phyloP scores from a whole-genome alignment of 2,888 invertebrate genomes.

The Eustalomyia histrio region DNA sequence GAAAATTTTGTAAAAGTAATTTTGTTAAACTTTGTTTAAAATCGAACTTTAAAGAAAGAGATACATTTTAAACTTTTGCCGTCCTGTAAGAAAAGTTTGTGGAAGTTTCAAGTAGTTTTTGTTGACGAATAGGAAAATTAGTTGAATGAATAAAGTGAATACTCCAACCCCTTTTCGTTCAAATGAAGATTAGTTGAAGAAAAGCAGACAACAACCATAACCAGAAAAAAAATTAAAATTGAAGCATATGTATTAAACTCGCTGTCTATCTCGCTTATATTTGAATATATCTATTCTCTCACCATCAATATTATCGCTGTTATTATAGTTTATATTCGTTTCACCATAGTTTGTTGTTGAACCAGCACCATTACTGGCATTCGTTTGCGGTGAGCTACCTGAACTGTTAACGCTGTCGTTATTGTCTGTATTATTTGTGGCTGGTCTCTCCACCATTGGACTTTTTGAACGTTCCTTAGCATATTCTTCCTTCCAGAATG shows the following conservation, averaged over 20 bases:
- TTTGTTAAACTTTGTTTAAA: neutral
- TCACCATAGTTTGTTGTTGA: conserved; percentile 52
- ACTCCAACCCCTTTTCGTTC: neutral
- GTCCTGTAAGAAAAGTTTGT: neutral
- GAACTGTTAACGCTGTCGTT: conserved; percentile 62
- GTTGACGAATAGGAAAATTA: neutral
- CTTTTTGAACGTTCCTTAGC: conserved; percentile 80
- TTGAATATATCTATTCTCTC: conserved; percentile 39
- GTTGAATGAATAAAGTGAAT: neutral
- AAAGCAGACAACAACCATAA: conserved; percentile 59
- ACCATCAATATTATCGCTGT: conserved; percentile 61
- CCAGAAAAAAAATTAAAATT: conserved; percentile 43
- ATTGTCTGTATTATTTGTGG: conserved; percentile 36
- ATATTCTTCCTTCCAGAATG: conserved; percentile 82
- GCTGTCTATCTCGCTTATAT: conserved; percentile 7
- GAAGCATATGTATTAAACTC: conserved; percentile 23
- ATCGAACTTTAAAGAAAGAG: neutral
- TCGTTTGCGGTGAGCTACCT: conserved; percentile 57
- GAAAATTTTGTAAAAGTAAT: neutral
- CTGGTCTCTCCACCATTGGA: conserved; percentile 75
- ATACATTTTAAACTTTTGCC: neutral
- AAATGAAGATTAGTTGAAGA: conserved; percentile 16
- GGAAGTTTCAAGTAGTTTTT: neutral
- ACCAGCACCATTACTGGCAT: conserved; percentile 57
- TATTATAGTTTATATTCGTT: conserved; percentile 26